Percentiles rank a stretch among this genome's conserved stretches.
Conservation (phyloP, 2,888 invertebrate species). For the Coenonympha arcania region DNA sequence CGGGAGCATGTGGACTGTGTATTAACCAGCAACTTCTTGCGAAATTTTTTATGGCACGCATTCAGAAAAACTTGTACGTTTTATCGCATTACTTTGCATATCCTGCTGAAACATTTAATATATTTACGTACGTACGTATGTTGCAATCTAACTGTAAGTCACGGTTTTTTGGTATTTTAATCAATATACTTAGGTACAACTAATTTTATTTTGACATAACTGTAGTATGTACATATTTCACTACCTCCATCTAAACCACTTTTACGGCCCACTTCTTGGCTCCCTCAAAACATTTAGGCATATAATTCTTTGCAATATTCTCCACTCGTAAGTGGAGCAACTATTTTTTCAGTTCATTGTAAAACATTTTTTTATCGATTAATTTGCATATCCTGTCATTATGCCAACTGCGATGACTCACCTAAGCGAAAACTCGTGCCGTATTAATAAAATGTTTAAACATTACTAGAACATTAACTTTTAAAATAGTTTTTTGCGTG, state of each 20-base stretch:
- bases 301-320: too few relatives aligned
- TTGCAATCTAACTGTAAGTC: too few relatives aligned
- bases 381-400: background rate
- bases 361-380: background rate
- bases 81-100: background rate
- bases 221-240: too few relatives aligned
- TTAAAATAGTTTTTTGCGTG: background rate
- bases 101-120: background rate
- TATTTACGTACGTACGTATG: too few relatives aligned
- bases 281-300: too few relatives aligned
- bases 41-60: background rate
- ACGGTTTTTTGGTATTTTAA: too few relatives aligned
- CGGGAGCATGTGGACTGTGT: constrained; percentile 17
- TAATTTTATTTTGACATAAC: too few relatives aligned
- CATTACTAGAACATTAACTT: constrained; percentile 1
- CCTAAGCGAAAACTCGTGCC: constrained; percentile 3
- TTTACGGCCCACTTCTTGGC: too few relatives aligned
- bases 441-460: background rate
- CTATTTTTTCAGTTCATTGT: too few relatives aligned
- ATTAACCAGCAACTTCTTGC: constrained; percentile 12
- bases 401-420: background rate
- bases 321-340: too few relatives aligned
- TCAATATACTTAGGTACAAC: too few relatives aligned
- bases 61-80: background rate
- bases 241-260: too few relatives aligned